Evolutionary conservation across 1,140 invertebrate genomes (phyloP).

Genomic region (Drosophila lacteicornis): DNA sequence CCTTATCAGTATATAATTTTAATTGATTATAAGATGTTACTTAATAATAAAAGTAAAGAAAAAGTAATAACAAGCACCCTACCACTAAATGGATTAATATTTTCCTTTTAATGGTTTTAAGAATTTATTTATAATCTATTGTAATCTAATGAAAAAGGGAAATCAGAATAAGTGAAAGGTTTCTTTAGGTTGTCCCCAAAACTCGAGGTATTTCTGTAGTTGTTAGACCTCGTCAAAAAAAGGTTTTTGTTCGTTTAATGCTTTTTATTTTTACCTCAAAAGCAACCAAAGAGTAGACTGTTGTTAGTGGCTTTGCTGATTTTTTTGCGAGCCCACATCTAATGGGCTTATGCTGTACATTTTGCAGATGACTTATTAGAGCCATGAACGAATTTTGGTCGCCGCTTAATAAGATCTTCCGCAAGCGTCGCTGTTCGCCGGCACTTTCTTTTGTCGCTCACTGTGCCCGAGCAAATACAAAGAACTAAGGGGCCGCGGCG

Average conservation of each 20-base stretch:
- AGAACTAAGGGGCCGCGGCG: constrained; percentile 19
- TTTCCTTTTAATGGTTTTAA: background rate
- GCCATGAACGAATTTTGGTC: constrained; percentile 54
- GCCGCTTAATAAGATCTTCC: constrained; percentile 42
- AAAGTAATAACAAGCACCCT: background rate
- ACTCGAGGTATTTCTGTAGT: constrained; percentile 27
- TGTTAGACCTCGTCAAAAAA: background rate
- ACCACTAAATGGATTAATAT: background rate
- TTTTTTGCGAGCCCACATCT: constrained; percentile 66
- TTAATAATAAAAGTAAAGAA: background rate
- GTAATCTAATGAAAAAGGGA: background rate
- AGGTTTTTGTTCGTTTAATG: constrained; percentile 21
- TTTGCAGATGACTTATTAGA: constrained; percentile 64
- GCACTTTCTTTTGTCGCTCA: constrained; percentile 76
- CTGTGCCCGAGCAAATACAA: constrained; percentile 50
- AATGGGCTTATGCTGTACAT: constrained; percentile 78
- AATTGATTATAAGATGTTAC: background rate
- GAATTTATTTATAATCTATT: background rate
- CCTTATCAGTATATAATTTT: no score
- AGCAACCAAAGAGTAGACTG: constrained; percentile 18
- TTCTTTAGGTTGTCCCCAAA: background rate
- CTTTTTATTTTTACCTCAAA: constrained; percentile 3
- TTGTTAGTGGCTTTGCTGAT: constrained; percentile 30
- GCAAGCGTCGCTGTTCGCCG: constrained; percentile 32
- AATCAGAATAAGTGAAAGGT: constrained; percentile 1